Conservation (phyloP, 2,888 invertebrate species). For the Microchrysa polita region DNA sequence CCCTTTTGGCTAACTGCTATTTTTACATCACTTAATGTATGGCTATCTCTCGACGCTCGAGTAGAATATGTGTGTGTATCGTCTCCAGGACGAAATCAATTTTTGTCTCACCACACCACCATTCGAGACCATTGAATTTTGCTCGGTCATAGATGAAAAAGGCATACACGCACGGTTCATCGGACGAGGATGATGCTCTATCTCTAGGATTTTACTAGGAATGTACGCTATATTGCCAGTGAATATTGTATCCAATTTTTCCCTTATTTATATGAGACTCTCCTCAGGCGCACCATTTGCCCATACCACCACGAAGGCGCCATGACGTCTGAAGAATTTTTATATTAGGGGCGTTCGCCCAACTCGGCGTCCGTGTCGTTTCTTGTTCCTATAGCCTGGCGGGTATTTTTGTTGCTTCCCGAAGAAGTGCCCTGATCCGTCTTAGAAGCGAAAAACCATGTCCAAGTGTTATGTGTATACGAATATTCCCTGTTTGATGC, state of each 20-base stretch:
- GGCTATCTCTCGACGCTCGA: not conserved
- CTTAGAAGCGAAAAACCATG: not conserved
- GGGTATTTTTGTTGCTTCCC: not conserved
- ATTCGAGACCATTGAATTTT: not conserved
- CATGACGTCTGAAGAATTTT: conserved; percentile 37
- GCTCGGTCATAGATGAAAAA: not conserved
- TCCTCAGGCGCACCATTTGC: conserved; percentile 9
- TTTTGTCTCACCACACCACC: conserved; percentile 3
- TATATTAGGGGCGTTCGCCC: conserved; percentile 12
- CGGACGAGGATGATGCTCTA: not conserved
- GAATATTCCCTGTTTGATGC: not conserved
- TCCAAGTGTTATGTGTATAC: conserved; percentile 8
- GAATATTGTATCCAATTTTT: conserved; percentile 25
- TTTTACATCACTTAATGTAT: conserved; percentile 1
- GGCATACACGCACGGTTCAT: not conserved
- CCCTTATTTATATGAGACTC: conserved; percentile 15
- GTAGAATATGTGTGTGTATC: not conserved
- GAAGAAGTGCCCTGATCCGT: not conserved
- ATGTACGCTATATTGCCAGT: not conserved
- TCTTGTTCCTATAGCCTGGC: not conserved
- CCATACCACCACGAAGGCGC: conserved; percentile 6
- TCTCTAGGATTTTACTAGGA: conserved; percentile 5
- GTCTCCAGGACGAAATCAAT: not conserved
- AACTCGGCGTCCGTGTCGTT: not conserved
- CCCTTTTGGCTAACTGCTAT: conserved; percentile 2